phyloP scores from a whole-genome alignment of 2,888 invertebrate genomes.

The Ariolimax columbianus region DNA sequence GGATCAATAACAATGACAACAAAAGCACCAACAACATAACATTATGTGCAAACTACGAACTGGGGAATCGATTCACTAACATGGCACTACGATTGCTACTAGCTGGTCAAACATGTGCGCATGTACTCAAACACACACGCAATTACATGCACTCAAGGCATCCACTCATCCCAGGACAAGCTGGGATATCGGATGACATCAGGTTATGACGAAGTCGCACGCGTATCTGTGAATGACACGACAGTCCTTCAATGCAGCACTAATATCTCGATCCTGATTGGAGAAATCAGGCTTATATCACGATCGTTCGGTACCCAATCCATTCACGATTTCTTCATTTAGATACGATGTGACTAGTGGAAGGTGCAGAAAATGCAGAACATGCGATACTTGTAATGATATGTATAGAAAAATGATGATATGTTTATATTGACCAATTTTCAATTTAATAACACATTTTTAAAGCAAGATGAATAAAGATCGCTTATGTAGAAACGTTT shows the following conservation, averaged over 20 bases:
- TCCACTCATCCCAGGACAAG: background rate
- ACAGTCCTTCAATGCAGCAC: background rate
- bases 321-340: background rate
- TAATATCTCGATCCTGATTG: background rate
- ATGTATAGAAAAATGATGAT: too few species aligned
- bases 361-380: too few species aligned
- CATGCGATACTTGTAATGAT: too few species aligned
- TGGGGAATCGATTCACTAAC: background rate
- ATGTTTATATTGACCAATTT: too few species aligned
- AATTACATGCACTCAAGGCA: background rate
- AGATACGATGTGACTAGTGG: too few species aligned
- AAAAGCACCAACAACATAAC: background rate
- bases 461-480: too few species aligned
- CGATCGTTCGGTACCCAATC: background rate
- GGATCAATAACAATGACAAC: too few species aligned
- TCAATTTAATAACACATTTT: too few species aligned
- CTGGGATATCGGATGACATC: background rate
- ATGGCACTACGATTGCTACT: background rate
- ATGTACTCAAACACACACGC: background rate
- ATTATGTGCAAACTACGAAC: background rate
- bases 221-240: conserved; percentile 20
- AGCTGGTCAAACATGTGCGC: background rate
- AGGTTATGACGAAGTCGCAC: conserved; percentile 8
- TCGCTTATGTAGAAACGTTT: too few species aligned
- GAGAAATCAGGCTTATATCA: background rate